phyloP scores from a whole-genome alignment of 1,140 invertebrate species.

The Drosophila insularis region DNA sequence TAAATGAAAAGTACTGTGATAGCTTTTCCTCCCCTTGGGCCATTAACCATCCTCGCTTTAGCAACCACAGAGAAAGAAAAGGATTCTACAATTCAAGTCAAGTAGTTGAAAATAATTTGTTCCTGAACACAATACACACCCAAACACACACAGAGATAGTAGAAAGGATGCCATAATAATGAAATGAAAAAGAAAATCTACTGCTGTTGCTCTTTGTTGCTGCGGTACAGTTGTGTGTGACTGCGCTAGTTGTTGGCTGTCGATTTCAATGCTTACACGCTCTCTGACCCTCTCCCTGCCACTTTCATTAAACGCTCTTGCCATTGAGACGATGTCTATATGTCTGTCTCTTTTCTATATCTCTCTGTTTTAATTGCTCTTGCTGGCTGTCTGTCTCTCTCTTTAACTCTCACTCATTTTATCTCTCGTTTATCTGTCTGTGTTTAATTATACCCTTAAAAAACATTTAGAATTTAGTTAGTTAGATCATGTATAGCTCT shows the following conservation, averaged over 20 bases:
- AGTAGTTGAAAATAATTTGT: background rate
- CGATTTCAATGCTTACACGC: background rate
- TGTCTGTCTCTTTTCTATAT: slow-evolving; percentile 26
- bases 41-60: slow-evolving; percentile 5
- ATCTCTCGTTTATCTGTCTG: slow-evolving; percentile 2
- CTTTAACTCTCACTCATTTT: background rate
- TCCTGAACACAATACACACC: too few species aligned
- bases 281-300: slow-evolving; percentile 20
- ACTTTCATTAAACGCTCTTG: slow-evolving; percentile 12
- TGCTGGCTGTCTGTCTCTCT: slow-evolving; percentile 24
- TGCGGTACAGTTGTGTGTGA: slow-evolving; percentile 46
- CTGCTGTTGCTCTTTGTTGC: slow-evolving; percentile 26
- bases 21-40: slow-evolving; percentile 27
- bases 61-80: slow-evolving; percentile 3
- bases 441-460: background rate
- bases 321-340: slow-evolving; percentile 8
- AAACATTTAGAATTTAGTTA: slow-evolving; percentile 38
- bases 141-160: too few species aligned
- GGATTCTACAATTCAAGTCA: slow-evolving; percentile 4
- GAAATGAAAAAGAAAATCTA: slow-evolving; percentile 13
- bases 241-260: slow-evolving; percentile 40
- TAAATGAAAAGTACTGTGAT: slow-evolving; percentile 45
- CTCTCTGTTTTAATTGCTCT: slow-evolving; percentile 44
- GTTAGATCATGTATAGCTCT: slow-evolving; percentile 14
- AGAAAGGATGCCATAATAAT: background rate